Evolutionary conservation across 2,888 invertebrate genomes (phyloP), one percentile per base, ranked within the genome.

Genomic region (Plebejus melissa): DNA sequence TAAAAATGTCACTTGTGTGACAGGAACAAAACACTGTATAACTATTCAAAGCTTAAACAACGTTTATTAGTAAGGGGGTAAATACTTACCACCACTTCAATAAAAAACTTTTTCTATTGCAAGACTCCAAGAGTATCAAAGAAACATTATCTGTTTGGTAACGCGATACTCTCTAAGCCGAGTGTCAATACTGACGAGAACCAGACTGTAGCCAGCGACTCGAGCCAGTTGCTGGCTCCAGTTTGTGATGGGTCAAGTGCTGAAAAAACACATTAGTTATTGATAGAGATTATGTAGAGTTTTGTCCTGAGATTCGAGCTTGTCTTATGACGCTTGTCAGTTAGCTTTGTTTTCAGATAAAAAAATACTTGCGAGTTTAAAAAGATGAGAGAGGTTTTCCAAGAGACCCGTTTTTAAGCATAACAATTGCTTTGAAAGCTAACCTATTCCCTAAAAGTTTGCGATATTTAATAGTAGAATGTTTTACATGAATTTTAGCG

Each of bases 131-230:
- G 32, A 65, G 65, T 65, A 65, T 65, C 65, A 65, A 65, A 65
- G 65, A 13, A 36, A 65, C 65, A 65, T 65, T 65, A 65, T 65
- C 65, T 65, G 36, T 65, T 65, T 65, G 65, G 65, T 36, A 65
- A 65, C 65, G 65, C 6, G 13, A 65, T 65, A 65, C 28, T 65
- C 11, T 60, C 7, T 65, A 65, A 28, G 60, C 65, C 32, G 65
- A 65, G 65, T 36, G 36, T 65, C 65, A 65, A 65, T 36, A 36
- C 1, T 65, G 65, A 65, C 65, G 65, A 65, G 65, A 36, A 65
- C 11, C 65, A 65, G 65, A 36, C 65, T 65, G 65, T 36, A 65
- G 65, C 65, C 65, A 36, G 65, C 65, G 65, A 32, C 4, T 32
- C 1, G 32, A 65, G 13, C 65, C 65, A 13, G 9, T 16, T 32